phyloP scores from a whole-genome alignment of 2,113 vertebrate genomes.

The Rousettus leschenaultii region DNA sequence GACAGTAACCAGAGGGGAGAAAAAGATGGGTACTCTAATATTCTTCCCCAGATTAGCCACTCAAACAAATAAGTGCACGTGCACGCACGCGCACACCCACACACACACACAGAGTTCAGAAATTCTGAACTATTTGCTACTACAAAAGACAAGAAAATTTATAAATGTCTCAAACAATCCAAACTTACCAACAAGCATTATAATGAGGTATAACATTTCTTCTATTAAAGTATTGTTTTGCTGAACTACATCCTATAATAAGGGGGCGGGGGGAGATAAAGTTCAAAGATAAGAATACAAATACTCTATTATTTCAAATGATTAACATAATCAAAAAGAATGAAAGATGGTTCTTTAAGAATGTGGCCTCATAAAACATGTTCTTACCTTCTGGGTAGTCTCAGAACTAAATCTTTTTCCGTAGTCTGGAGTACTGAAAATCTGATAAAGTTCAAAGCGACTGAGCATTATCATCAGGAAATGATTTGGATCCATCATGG shows the following conservation, averaged over 20 bases:
- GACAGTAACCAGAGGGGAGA: not conserved
- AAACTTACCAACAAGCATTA: conserved; percentile 95
- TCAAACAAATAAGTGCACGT: not conserved
- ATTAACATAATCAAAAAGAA: not conserved
- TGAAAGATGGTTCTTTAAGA: not conserved
- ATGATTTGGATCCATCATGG: conserved; percentile 99
- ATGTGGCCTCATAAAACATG: not conserved
- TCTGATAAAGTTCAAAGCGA: conserved; percentile 96
- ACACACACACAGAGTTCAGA: not conserved
- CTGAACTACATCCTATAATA: conserved; percentile 92
- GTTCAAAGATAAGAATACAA: not conserved
- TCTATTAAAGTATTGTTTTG: conserved; percentile 99
- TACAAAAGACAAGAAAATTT: not conserved
- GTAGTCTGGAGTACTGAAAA: conserved; percentile 93
- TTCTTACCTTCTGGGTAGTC: conserved; percentile 91
- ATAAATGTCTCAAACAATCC: not conserved
- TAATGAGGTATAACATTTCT: conserved; percentile 97
- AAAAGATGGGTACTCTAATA: not conserved
- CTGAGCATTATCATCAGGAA: conserved; percentile 97
- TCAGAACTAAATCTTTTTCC: conserved; percentile 92
- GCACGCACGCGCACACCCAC: too few species aligned
- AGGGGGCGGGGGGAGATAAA: not conserved
- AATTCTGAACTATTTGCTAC: not conserved
- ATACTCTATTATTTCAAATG: not conserved
- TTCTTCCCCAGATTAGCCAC: not conserved